Percentiles rank a stretch among this genome's conserved stretches.
phyloP scores from a whole-genome alignment of 2,113 vertebrate species.

The Sinocyclocheilus rhinocerous region DNA sequence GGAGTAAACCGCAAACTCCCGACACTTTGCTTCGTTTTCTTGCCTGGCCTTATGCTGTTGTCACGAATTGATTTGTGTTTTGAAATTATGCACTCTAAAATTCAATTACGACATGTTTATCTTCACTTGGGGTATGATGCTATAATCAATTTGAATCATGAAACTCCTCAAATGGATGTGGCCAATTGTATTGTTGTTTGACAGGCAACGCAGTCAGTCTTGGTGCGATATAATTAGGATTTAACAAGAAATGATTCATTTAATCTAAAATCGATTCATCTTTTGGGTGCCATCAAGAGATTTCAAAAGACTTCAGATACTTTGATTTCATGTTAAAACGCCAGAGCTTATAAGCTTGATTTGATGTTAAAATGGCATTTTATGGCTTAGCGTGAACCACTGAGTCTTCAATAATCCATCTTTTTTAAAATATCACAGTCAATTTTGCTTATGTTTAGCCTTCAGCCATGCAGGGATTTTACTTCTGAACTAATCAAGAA shows the following conservation, averaged over 20 bases:
- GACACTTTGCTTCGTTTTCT: not conserved
- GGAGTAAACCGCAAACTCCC: constrained; percentile 20
- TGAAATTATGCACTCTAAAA: constrained; percentile 53
- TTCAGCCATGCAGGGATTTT: not conserved
- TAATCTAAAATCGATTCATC: constrained; percentile 62
- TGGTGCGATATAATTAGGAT: not conserved
- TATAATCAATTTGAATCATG: constrained; percentile 67
- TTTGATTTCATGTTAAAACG: not conserved
- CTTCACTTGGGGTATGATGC: constrained; percentile 48
- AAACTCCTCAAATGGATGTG: constrained; percentile 62
- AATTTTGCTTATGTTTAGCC: not conserved
- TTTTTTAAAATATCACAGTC: not conserved
- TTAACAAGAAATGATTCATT: constrained; percentile 9
- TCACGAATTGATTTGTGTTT: constrained; percentile 62
- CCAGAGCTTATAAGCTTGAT: not conserved
- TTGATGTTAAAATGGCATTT: not conserved
- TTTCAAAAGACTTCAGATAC: constrained; percentile 1
- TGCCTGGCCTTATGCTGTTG: constrained; percentile 48
- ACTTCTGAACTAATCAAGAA: constrained; percentile 6
- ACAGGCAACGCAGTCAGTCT: constrained; percentile 45
- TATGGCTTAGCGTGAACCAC: not conserved
- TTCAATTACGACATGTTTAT: constrained; percentile 48
- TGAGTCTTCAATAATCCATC: constrained; percentile 6
- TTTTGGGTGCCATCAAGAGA: not conserved
- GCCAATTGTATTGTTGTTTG: constrained; percentile 60